These are phyloP conservation scores for Thelaira solivaga DNA, from an alignment of 2,888 invertebrate species.

Conservation along the genomic window DNA sequence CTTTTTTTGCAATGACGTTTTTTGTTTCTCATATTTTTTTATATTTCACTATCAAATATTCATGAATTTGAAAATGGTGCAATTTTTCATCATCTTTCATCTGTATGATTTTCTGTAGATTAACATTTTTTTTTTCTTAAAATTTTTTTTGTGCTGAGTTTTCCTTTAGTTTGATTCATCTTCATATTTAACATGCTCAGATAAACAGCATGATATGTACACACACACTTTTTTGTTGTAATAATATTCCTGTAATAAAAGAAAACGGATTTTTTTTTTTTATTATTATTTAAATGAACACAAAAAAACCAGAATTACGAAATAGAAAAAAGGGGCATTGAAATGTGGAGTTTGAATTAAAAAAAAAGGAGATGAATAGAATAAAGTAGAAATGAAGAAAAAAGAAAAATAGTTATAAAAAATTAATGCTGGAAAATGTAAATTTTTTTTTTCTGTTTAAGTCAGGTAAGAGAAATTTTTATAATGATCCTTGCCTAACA, in stretches of 20 bases:
- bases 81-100: slow-evolving; percentile 34
- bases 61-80: slow-evolving; percentile 41
- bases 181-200: neutral
- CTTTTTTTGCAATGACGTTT: slow-evolving; percentile 21
- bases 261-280: neutral
- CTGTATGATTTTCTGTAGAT: slow-evolving; percentile 30
- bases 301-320: neutral
- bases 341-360: too few relatives aligned
- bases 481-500: too few relatives aligned
- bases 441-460: too few relatives aligned
- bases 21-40: neutral
- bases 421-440: too few relatives aligned
- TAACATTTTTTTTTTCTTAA: neutral
- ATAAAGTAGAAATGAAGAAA: too few relatives aligned
- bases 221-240: too few relatives aligned
- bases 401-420: too few relatives aligned
- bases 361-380: too few relatives aligned
- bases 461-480: too few relatives aligned
- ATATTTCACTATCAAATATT: slow-evolving; percentile 32
- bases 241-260: neutral
- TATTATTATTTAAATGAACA: neutral
- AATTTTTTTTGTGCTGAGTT: neutral
- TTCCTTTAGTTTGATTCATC: neutral
- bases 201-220: slow-evolving; percentile 25
- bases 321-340: neutral